Evolutionary conservation across 2,113 vertebrate genomes (phyloP).

Genomic region (Phrynosoma blainvillii): DNA sequence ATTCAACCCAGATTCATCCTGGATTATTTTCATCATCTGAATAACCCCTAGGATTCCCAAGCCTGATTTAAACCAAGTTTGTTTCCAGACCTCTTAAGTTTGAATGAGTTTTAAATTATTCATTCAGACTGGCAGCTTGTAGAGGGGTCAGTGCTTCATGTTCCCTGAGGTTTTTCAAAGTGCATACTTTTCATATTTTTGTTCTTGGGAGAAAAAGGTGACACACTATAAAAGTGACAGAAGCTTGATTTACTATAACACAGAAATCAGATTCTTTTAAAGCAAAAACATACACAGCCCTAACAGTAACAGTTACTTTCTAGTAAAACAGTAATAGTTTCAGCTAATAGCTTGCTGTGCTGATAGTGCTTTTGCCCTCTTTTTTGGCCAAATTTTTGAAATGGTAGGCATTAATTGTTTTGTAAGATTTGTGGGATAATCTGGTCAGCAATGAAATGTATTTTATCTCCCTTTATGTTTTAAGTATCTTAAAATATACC

Average conservation of each 20-base stretch:
- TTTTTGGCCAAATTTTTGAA: not conserved
- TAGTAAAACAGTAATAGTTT: not conserved
- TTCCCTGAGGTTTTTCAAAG: not conserved
- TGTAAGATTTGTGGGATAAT: constrained; percentile 53
- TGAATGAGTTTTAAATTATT: not conserved
- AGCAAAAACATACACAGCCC: not conserved
- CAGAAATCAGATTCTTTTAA: not conserved
- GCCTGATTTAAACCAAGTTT: not conserved
- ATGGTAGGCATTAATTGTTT: constrained; percentile 18
- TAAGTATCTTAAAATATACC: constrained; percentile 50
- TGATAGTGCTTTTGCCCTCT: not conserved
- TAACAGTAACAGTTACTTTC: not conserved
- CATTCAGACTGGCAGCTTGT: not conserved
- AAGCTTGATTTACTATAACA: not conserved
- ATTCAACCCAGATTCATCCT: too few species aligned
- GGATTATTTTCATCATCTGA: too few species aligned
- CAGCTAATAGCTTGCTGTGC: not conserved
- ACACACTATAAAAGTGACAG: not conserved
- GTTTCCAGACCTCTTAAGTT: not conserved
- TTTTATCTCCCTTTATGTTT: constrained; percentile 57
- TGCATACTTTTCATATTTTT: not conserved
- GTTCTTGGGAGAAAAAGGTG: not conserved
- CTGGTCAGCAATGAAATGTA: constrained; percentile 53
- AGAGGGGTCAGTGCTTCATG: not conserved
- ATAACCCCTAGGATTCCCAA: too few species aligned